Conservation (phyloP, 2,888 invertebrate species). For the Drosophila kanekoi region DNA sequence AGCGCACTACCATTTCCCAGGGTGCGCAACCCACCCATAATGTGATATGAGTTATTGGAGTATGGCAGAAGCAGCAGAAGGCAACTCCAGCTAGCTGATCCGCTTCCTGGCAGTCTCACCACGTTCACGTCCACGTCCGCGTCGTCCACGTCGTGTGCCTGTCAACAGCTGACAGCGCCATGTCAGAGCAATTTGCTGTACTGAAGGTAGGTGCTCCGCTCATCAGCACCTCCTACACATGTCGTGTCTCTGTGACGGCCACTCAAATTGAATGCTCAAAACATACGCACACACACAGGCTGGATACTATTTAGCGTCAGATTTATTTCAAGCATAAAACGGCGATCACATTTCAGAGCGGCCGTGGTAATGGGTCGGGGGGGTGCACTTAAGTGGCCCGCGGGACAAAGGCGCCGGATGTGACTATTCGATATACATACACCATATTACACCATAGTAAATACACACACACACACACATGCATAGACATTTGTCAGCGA, state of each 20-base stretch:
- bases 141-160: conserved; percentile 65
- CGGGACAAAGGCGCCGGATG: conserved; percentile 67
- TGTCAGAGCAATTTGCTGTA: conserved; percentile 83
- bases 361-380: conserved; percentile 11
- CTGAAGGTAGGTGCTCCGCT: conserved; percentile 39
- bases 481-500: conserved; percentile 1
- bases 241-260: conserved; percentile 59
- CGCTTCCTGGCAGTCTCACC: conserved; percentile 59
- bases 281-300: conserved; percentile 24
- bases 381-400: conserved; percentile 67
- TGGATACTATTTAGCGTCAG: conserved; percentile 71
- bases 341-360: conserved; percentile 82
- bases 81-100: conserved; percentile 49
- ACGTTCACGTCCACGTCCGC: conserved; percentile 27
- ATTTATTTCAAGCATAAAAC: conserved; percentile 83
- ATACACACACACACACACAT: neutral
- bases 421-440: conserved; percentile 23
- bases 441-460: neutral
- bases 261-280: conserved; percentile 70
- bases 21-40: conserved; percentile 53
- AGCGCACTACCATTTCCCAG: conserved; percentile 60
- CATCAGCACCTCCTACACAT: conserved; percentile 53
- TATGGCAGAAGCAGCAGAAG: conserved; percentile 17
- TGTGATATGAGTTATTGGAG: conserved; percentile 76
- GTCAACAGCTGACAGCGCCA: conserved; percentile 83